Evolutionary conservation across 1,140 invertebrate species (phyloP).

Genomic region (Bicyclus anynana): DNA sequence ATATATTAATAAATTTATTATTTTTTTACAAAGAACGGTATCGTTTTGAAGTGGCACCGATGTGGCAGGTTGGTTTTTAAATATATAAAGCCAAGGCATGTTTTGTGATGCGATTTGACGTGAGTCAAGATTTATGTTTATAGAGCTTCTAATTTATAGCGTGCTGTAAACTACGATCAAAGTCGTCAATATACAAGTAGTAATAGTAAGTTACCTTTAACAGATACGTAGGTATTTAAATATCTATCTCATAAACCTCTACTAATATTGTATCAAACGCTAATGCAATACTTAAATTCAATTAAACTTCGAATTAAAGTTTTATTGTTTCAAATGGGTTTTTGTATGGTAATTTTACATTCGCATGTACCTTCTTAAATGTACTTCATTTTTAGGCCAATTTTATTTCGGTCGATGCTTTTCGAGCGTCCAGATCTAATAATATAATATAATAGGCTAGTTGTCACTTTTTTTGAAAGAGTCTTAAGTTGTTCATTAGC

Average conservation of each 20-base stretch:
- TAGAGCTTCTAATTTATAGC: conserved; percentile 62
- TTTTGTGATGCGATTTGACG: conserved; percentile 65
- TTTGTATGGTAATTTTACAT: too few species aligned
- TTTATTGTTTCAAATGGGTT: too few species aligned
- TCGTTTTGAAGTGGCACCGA: conserved; percentile 5
- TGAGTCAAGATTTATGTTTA: conserved; percentile 68
- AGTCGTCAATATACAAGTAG: conserved; percentile 38
- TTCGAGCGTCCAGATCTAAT: too few species aligned
- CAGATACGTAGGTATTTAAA: not conserved
- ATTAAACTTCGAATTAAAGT: too few species aligned
- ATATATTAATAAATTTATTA: not conserved
- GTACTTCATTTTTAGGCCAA: too few species aligned
- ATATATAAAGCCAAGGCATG: conserved; percentile 39
- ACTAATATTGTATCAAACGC: not conserved
- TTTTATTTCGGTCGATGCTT: too few species aligned
- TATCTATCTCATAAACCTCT: not conserved
- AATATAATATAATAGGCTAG: too few species aligned
- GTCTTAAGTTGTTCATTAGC: too few species aligned
- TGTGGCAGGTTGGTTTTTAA: conserved; percentile 40
- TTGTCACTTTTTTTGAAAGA: too few species aligned
- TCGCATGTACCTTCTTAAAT: too few species aligned
- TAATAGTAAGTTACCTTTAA: conserved; percentile 20
- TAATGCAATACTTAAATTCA: not conserved
- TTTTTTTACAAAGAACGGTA: not conserved
- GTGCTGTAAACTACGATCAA: conserved; percentile 60